Evolutionary conservation across 2,888 invertebrate species (phyloP), one percentile per base, ranked within the genome.

Genomic region (Pasiphila rectangulata): DNA sequence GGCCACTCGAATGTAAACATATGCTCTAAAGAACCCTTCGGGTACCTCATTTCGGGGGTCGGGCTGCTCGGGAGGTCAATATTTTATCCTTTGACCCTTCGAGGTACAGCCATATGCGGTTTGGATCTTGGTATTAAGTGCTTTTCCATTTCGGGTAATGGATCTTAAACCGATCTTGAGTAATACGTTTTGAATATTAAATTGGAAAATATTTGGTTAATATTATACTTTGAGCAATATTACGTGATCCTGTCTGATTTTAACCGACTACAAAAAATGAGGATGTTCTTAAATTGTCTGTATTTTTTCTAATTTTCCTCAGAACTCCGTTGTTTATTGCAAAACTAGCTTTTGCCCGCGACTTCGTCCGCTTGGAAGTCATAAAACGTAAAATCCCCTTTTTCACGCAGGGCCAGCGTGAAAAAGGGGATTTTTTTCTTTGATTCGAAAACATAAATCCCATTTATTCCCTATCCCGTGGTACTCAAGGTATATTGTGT

Each of bases 61-160:
- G 29, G 38, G 27, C 41, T 24, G 41, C 38, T 39, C 41, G 34
- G 38, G 46, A 42, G 46, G 47, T 49, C 51, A 55, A 42, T 51
- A 54, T 49, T 43, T 57, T 46, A 51, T 47, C 55, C 46, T 41
- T 42, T 42, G 40, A 42, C 47, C 52, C 49, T 50, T 29, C 5
- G 13, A 35, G 9, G 45, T 23, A 29, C 35, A 38, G 12, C 39
- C 30, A 39, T 37, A 44, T 45, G 53, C 41, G 53, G 51, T 54
- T 50, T 21, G 38, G 51, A 55, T 53, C 43, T 42, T 48, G 40
- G 27, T 32, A 44, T 43, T 43, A 53, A 55, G 57, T 46, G 46
- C 43, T 45, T 51, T 49, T 38, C 35, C 44, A 16, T 43, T 39
- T 34, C 36, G 23, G 32, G 32, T 32, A 37, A 49, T 37, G 40